Evolutionary conservation across 2,888 invertebrate genomes (phyloP).

Genomic region (Lymantria dispar): DNA sequence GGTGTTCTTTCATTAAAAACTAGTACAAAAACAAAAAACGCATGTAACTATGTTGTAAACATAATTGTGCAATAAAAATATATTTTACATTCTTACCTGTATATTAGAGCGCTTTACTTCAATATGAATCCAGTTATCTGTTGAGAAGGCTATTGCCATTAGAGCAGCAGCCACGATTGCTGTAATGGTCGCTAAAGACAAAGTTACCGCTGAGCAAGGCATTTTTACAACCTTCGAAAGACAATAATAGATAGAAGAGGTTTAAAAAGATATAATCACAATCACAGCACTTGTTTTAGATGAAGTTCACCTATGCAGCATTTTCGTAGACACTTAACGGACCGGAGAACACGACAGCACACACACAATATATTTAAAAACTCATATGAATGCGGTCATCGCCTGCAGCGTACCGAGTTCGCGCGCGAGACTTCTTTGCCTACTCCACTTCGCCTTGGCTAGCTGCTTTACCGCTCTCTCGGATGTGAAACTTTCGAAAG

Average conservation of each 20-base stretch:
- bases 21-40: neutral
- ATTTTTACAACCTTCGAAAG: slow-evolving; percentile 83
- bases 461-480: slow-evolving; percentile 72
- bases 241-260: slow-evolving; percentile 56
- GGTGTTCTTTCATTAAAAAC: neutral
- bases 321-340: slow-evolving; percentile 76
- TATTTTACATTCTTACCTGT: slow-evolving; percentile 84
- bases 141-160: slow-evolving; percentile 96
- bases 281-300: slow-evolving; percentile 70
- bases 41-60: neutral
- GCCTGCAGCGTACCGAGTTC: slow-evolving; percentile 78
- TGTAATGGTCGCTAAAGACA: slow-evolving; percentile 97
- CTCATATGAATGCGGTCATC: slow-evolving; percentile 81
- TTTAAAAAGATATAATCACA: slow-evolving; percentile 58
- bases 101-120: slow-evolving; percentile 95
- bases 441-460: slow-evolving; percentile 63
- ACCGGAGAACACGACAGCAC: slow-evolving; percentile 76
- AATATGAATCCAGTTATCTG: slow-evolving; percentile 98
- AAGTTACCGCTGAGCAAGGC: slow-evolving; percentile 97
- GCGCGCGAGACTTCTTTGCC: slow-evolving; percentile 78
- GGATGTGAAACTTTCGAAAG: slow-evolving; percentile 83
- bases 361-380: slow-evolving; percentile 73
- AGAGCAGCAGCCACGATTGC: slow-evolving; percentile 97
- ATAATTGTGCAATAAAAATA: neutral
- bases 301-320: slow-evolving; percentile 77